phyloP scores from a whole-genome alignment of 2,113 vertebrate genomes.

The Phasianus colchicus region DNA sequence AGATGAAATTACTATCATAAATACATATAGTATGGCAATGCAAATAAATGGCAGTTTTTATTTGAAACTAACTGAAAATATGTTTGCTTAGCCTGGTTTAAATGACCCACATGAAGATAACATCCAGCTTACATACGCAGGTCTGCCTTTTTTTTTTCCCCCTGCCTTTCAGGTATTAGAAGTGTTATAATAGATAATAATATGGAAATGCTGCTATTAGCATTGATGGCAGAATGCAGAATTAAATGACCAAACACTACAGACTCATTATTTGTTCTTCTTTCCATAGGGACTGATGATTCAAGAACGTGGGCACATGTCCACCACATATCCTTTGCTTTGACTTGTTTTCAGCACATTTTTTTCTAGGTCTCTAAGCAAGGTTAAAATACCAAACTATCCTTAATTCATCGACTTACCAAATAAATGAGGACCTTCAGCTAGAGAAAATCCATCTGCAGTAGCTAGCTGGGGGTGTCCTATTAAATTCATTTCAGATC shows the following conservation, averaged over 20 bases:
- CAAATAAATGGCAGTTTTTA: constrained; percentile 47
- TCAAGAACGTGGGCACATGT: neutral
- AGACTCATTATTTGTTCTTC: neutral
- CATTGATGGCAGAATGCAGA: neutral
- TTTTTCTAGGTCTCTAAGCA: neutral
- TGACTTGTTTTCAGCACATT: neutral
- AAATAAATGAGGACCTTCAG: constrained; percentile 87
- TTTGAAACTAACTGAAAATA: constrained; percentile 58
- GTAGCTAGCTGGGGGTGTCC: constrained; percentile 86
- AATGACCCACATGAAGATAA: constrained; percentile 11
- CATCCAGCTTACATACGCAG: neutral
- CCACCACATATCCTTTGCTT: neutral
- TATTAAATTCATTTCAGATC: constrained; percentile 89
- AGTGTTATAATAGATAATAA: constrained; percentile 15
- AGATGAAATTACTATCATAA: constrained; percentile 11
- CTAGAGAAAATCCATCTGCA: constrained; percentile 87
- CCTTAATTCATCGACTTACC: constrained; percentile 82
- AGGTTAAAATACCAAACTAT: neutral
- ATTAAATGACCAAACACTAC: neutral
- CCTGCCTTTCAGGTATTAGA: neutral
- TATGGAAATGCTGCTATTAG: neutral
- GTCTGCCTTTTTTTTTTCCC: neutral
- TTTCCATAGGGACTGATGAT: neutral
- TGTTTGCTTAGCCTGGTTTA: constrained; percentile 13
- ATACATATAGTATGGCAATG: constrained; percentile 38